Conservation (phyloP, 1,140 invertebrate genomes). For the Pogonomyrmex californicus region DNA sequence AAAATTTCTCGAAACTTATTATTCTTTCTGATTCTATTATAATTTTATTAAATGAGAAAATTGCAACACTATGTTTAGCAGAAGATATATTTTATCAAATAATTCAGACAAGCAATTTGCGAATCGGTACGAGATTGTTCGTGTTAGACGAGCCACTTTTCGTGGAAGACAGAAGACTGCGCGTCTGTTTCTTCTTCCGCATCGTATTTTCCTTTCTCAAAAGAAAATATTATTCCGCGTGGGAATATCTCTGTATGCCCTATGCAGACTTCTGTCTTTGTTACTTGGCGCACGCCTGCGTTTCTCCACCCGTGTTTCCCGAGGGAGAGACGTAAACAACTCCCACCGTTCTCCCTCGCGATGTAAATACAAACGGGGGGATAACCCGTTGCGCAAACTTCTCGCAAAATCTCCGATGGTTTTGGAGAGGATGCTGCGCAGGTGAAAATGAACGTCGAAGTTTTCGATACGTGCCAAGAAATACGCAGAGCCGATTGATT, state of each 20-base stretch:
- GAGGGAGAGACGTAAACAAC: constrained; percentile 61
- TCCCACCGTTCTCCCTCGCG: constrained; percentile 7
- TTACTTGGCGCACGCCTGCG: constrained; percentile 44
- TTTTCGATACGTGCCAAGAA: constrained; percentile 1
- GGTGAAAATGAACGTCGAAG: not conserved
- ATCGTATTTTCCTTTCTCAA: constrained; percentile 19
- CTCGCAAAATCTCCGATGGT: not conserved
- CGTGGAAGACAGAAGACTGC: constrained; percentile 1
- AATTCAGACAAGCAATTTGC: constrained; percentile 6
- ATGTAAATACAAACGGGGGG: not conserved
- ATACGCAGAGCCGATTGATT: constrained; percentile 27
- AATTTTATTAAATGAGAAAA: not conserved
- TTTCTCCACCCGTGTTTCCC: constrained; percentile 62
- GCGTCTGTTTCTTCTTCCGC: constrained; percentile 22
- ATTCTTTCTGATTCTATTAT: not conserved
- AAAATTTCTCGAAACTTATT: not conserved
- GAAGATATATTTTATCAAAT: not conserved
- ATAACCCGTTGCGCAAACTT: constrained; percentile 56
- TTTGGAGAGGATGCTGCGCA: constrained; percentile 7
- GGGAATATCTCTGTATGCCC: constrained; percentile 37
- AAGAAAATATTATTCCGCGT: constrained; percentile 41
- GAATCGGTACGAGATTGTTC: not conserved
- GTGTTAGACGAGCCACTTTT: not conserved
- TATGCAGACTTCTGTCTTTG: constrained; percentile 5
- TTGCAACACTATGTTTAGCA: not conserved